These are phyloP conservation scores for Cataglyphis hispanica DNA, from an alignment of 1,140 invertebrate genomes.

Conservation along the genomic window DNA sequence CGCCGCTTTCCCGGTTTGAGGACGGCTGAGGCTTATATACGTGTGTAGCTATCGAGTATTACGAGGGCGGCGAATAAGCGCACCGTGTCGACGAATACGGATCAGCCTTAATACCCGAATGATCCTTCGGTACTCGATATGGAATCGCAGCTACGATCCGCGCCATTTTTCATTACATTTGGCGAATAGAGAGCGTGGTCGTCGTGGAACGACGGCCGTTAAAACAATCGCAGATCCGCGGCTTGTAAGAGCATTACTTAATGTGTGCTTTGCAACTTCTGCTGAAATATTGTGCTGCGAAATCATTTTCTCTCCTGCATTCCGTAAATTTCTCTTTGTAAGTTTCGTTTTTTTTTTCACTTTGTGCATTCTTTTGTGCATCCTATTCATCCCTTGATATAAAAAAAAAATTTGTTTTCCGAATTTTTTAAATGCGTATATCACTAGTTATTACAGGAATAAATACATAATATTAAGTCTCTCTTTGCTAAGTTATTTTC, in stretches of 20 bases:
- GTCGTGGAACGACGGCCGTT: constrained; percentile 18
- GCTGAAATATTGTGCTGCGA: constrained; percentile 24
- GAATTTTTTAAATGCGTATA: neutral
- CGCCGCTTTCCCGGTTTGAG: constrained; percentile 53
- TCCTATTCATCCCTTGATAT: neutral
- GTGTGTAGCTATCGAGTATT: constrained; percentile 46
- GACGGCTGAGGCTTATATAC: constrained; percentile 44
- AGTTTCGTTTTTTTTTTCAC: neutral
- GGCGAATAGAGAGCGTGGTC: constrained; percentile 44
- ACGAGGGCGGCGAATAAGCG: constrained; percentile 57
- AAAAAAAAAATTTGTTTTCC: neutral
- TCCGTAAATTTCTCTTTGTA: neutral
- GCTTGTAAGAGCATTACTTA: constrained; percentile 63
- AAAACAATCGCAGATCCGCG: constrained; percentile 55
- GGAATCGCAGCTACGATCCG: constrained; percentile 41
- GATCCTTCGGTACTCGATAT: constrained; percentile 64
- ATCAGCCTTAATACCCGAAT: constrained; percentile 66
- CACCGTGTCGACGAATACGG: constrained; percentile 53
- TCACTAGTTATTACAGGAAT: neutral
- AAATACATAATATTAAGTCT: neutral
- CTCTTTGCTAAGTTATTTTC: neutral
- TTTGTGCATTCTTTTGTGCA: neutral
- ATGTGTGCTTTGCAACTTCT: constrained; percentile 52
- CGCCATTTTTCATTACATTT: constrained; percentile 47
- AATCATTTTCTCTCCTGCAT: neutral